Conservation (phyloP, 2,113 vertebrate species). For the Spea bombifrons region DNA sequence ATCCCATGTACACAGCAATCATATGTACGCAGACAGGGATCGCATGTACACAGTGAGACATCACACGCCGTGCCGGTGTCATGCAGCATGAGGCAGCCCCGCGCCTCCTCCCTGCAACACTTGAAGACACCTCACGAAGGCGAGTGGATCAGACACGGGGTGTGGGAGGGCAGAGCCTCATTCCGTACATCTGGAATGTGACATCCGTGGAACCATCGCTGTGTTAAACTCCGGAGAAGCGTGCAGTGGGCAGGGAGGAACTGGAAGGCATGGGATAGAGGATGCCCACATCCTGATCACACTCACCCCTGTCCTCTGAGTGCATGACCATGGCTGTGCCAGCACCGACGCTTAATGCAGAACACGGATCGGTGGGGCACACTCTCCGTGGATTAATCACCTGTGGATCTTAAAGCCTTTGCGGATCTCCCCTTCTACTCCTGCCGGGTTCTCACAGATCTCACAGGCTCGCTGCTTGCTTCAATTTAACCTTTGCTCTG, state of each 20-base stretch:
- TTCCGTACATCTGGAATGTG: neutral
- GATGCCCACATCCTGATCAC: neutral
- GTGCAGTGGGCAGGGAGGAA: neutral
- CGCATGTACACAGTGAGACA: neutral
- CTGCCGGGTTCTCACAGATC: neutral
- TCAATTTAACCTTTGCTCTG: conserved; percentile 31
- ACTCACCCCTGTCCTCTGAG: neutral
- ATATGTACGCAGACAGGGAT: too few species aligned
- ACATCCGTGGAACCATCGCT: neutral
- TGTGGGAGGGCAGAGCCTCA: conserved; percentile 11
- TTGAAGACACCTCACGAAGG: conserved; percentile 13
- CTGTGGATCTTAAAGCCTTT: conserved; percentile 9
- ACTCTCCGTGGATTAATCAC: conserved; percentile 3
- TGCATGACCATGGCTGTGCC: conserved; percentile 18
- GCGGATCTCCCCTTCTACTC: neutral
- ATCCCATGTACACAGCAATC: too few species aligned
- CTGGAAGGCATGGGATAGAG: conserved; percentile 27
- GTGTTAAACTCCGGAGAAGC: neutral
- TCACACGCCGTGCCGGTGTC: neutral
- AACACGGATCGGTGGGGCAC: conserved; percentile 6
- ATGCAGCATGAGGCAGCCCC: neutral
- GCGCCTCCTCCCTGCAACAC: conserved; percentile 9
- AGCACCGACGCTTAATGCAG: neutral
- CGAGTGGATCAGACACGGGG: neutral
- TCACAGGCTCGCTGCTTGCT: neutral